Conservation (phyloP, 2,888 invertebrate genomes). For the Galerucella pusilla region DNA sequence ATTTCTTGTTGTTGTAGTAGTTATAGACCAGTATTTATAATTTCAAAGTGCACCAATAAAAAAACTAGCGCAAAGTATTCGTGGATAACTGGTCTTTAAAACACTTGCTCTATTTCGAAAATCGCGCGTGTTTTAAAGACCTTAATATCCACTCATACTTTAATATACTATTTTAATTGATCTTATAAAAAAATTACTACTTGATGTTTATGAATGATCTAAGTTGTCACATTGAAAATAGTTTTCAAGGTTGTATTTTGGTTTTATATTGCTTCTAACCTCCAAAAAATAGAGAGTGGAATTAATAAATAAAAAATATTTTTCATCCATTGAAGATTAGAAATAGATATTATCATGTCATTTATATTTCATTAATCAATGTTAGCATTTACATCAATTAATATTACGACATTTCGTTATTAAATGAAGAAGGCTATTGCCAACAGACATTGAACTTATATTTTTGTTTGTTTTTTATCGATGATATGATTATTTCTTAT, state of each 20-base stretch:
- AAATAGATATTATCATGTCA: background rate
- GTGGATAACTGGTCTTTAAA: too few relatives aligned
- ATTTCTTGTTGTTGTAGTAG: too few relatives aligned
- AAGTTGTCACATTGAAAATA: too few relatives aligned
- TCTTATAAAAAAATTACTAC: too few relatives aligned
- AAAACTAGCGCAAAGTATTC: too few relatives aligned
- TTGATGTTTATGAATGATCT: too few relatives aligned
- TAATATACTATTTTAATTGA: too few relatives aligned
- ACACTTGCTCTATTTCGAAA: too few relatives aligned
- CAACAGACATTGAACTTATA: background rate
- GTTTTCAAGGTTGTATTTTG: background rate
- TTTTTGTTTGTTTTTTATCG: background rate
- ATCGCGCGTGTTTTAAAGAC: too few relatives aligned
- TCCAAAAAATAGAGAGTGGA: background rate
- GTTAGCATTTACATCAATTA: background rate
- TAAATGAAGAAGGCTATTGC: background rate
- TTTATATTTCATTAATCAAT: background rate
- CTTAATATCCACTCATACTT: too few relatives aligned
- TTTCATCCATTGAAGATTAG: background rate
- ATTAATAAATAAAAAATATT: background rate
- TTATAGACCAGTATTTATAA: too few relatives aligned
- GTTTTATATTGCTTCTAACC: background rate
- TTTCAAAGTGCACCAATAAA: too few relatives aligned
- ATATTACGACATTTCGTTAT: background rate
- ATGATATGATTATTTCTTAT: background rate